Percentiles rank a stretch among this genome's conserved stretches.
Evolutionary conservation across 30 jellyfish, hydroid and myxozoan species (phyloP).

Genomic region (Aurelia coerulea): DNA sequence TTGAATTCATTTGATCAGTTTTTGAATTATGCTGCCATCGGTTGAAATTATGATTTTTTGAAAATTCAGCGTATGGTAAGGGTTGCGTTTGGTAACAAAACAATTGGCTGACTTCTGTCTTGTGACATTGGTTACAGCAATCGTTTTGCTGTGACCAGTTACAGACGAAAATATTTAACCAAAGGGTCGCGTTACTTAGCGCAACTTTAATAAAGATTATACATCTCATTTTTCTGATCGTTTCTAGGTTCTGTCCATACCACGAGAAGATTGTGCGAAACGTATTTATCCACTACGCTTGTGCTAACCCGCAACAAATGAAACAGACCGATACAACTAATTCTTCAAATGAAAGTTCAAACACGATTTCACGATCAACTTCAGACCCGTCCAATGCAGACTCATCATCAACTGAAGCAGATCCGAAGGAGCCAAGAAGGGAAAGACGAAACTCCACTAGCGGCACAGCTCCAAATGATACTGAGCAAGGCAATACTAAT

Average conservation of each 20-base stretch:
- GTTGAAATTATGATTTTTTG: no score
- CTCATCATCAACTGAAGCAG: neutral
- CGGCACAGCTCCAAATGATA: neutral
- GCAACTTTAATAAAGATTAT: no score
- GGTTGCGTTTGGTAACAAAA: no score
- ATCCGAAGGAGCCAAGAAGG: neutral
- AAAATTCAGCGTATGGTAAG: no score
- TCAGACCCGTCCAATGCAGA: neutral
- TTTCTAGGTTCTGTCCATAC: constrained; percentile 56
- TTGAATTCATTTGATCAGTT: no score
- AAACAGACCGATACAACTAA: neutral
- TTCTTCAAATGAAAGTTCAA: neutral
- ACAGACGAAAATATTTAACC: no score
- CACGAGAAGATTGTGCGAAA: constrained; percentile 56
- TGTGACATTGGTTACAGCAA: no score
- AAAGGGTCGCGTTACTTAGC: no score
- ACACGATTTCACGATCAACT: neutral
- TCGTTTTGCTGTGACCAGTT: no score
- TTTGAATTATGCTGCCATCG: no score
- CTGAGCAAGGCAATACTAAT: neutral
- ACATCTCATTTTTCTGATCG: neutral
- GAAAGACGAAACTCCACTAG: neutral
- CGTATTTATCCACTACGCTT: constrained; percentile 33
- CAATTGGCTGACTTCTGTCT: no score
- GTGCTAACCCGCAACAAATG: neutral